phyloP scores from a whole-genome alignment of 2,888 invertebrate genomes.

The Diarsia dahlii region DNA sequence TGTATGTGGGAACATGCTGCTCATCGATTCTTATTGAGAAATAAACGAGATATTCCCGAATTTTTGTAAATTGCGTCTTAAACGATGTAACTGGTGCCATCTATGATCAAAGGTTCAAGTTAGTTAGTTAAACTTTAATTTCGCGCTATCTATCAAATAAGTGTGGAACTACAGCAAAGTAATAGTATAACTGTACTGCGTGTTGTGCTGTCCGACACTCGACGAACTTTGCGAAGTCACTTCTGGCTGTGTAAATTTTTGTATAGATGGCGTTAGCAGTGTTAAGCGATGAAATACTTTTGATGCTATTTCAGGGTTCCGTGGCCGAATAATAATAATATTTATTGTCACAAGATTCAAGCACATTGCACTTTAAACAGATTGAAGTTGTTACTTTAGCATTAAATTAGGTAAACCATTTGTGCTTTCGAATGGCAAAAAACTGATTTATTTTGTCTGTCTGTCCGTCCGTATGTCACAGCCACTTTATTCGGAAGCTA shows the following conservation, averaged over 20 bases:
- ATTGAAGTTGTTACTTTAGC: too few relatives aligned
- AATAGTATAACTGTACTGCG: constrained; percentile 68
- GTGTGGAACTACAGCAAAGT: constrained; percentile 10
- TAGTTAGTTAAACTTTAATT: not conserved
- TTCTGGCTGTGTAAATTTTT: not conserved
- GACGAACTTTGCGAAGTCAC: not conserved
- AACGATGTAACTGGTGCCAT: constrained; percentile 22
- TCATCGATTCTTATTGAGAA: not conserved
- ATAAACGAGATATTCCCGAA: not conserved
- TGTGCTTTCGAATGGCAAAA: too few relatives aligned
- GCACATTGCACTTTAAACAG: too few relatives aligned
- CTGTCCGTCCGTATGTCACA: too few relatives aligned
- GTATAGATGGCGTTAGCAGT: constrained; percentile 41
- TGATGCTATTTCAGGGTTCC: too few relatives aligned
- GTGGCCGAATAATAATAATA: too few relatives aligned
- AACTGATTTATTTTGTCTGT: too few relatives aligned
- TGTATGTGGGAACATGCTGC: not conserved
- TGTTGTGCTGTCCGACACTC: constrained; percentile 44
- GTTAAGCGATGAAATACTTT: too few relatives aligned
- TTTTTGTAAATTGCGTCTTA: not conserved
- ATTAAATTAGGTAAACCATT: too few relatives aligned
- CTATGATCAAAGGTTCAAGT: not conserved
- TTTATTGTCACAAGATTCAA: too few relatives aligned
- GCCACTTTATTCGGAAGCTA: too few relatives aligned
- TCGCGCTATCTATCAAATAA: constrained; percentile 55